Evolutionary conservation across 2,888 invertebrate genomes (phyloP), one percentile per base, ranked within the genome.

Genomic region (Pyrgus malvae): DNA sequence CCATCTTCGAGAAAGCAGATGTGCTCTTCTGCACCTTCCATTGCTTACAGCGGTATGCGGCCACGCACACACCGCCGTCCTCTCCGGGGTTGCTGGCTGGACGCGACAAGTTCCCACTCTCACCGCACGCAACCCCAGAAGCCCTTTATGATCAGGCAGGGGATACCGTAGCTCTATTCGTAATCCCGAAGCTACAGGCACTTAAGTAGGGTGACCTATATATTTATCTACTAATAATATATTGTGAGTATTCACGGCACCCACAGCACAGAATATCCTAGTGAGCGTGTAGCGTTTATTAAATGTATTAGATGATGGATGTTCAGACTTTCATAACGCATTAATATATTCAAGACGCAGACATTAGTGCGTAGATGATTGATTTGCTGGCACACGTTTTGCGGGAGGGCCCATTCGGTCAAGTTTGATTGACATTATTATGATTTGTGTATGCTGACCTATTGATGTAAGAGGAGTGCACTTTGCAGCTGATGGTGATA

Each of bases 371-470:
- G 33, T 14, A 33, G 35, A 35, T 35, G 35, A 35, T 35, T 17
- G 17, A 35, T 35, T 9, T 35, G 35, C 12, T 35, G 35, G 35
- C 16, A 37, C 37, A 5, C 17, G 37, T 16, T 17, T 37, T n/a
- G n/a, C 5, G 9, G n/a, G 40, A 41, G 31, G 49, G 21, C 41
- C 31, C 21, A 40, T 14, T 31, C 14, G 14, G n/a, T 49, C 41
- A 40, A 31, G 29, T 49, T 41, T 41, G 40, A 49, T 49, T 41
- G 49, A 49, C 49, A 31, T 41, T n/a, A 49, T 49, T 33, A 41
- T 41, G 49, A 49, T 49, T 41, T n/a, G 41, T 21, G 41, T 41
- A 40, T 9, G 17, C n/a, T 49, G 41, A 49, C 41, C 49, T 49
- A 49, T 49, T 49, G 49, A 21, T 49, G 25, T 17, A 14, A 8